Base-by-base conservation (phyloP, 2,113 vertebrate species). In the Entomyzon cyanotis region DNA sequence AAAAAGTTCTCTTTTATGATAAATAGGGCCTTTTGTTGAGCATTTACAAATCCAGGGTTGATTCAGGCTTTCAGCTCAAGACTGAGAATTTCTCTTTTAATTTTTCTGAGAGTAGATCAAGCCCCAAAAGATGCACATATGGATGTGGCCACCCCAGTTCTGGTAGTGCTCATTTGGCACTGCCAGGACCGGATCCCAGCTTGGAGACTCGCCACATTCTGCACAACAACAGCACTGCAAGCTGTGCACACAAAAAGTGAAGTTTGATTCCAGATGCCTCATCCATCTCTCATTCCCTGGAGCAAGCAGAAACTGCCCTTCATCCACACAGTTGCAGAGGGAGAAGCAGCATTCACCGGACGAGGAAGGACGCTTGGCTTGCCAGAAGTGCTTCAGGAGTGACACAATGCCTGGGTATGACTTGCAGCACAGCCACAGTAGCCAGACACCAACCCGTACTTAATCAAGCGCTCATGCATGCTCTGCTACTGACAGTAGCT, bases 161-260 rank as follows among this genome's bases (percentile, higher is more conserved):
- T 15, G 42, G 20, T 0, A 82, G 37, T 1, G 1, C 18, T 42
- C 17, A 14, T 10, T 71, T 0, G 0, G 21, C 30, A 11, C 44
- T 52, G 41, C 30, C 31, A 62, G 19, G 37, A 41, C 14, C 0
- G 0, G 15, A 79, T 62, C 46, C 46, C 68, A 37, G n/a, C 71
- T 14, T 73, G 80, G 50, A 73, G 19, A 46, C 18, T 27, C 27
- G 35, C 16, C 30, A 76, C 4, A 0, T 30, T 60, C 55, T 15
- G 30, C 12, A 1, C 52, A 67, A 52, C 39, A 76, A 65, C 44
- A 50, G 65, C 2, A 6, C 60, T 33, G 33, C 2, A 5, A 60
- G 42, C 31, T 20, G 42, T 23, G 59, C 30, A 4, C 17, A 37
- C 1, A 17, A n/a, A 41, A 93, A 80, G 37, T 3, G 21, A 69